A percentile compares a stretch with the other conserved stretches of the same genome.
phyloP scores from a whole-genome alignment of 2,888 invertebrate genomes.

The Troides helena region DNA sequence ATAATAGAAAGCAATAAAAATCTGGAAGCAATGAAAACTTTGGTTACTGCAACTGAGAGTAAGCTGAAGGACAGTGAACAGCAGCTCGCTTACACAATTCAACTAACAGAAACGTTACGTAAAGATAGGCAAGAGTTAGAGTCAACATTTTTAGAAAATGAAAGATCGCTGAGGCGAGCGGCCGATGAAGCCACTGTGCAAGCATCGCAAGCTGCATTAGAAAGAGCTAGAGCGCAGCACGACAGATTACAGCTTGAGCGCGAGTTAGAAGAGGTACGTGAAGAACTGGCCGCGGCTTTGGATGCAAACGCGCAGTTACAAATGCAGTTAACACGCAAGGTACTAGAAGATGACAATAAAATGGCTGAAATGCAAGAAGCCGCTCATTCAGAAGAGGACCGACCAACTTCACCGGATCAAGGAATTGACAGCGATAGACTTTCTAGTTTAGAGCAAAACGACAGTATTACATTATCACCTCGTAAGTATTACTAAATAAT shows the following conservation, averaged over 20 bases:
- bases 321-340: conserved; percentile 70
- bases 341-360: conserved; percentile 57
- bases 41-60: conserved; percentile 48
- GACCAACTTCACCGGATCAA: conserved; percentile 88
- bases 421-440: conserved; percentile 93
- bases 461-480: conserved; percentile 66
- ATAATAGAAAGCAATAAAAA: conserved; percentile 50
- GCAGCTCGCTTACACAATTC: conserved; percentile 50
- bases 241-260: conserved; percentile 85
- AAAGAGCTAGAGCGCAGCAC: conserved; percentile 86
- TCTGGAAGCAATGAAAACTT: conserved; percentile 49
- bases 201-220: conserved; percentile 86
- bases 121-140: conserved; percentile 67
- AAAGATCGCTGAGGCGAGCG: conserved; percentile 82
- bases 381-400: conserved; percentile 61
- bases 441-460: conserved; percentile 82
- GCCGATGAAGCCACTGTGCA: conserved; percentile 86
- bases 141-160: conserved; percentile 66
- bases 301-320: conserved; percentile 64
- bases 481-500: conserved; percentile 53
- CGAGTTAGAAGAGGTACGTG: conserved; percentile 79
- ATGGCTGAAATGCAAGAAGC: conserved; percentile 53
- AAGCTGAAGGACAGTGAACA: conserved; percentile 58
- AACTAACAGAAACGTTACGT: conserved; percentile 55
- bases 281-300: conserved; percentile 60